Conservation (phyloP, 2,888 invertebrate genomes). For the Apodemia duryi region DNA sequence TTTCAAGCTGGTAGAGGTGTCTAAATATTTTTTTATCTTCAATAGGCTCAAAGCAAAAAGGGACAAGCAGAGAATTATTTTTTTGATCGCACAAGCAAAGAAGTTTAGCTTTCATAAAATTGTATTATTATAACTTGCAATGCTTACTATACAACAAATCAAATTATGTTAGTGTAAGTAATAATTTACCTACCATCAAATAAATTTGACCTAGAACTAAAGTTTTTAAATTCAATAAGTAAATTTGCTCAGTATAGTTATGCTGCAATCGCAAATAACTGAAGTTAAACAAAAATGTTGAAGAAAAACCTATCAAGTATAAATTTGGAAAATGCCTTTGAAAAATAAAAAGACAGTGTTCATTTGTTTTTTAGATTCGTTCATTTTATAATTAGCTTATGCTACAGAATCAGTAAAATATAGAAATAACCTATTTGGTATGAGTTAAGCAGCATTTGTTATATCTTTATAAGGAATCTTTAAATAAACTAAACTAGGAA, state of each 20-base stretch:
- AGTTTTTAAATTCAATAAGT: background rate
- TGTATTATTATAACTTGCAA: too few relatives aligned
- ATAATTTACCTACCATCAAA: too few relatives aligned
- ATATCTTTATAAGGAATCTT: too few relatives aligned
- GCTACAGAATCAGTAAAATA: background rate
- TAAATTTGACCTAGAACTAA: background rate
- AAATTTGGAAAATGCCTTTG: background rate
- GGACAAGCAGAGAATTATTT: background rate
- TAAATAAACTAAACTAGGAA: background rate
- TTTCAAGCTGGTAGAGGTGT: background rate
- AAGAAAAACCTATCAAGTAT: too few relatives aligned
- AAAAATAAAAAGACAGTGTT: background rate
- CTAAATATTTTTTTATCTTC: background rate
- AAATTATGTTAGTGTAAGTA: too few relatives aligned
- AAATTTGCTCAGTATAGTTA: constrained; percentile 13
- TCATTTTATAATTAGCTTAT: background rate
- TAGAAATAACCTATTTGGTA: too few relatives aligned
- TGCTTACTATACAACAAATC: too few relatives aligned
- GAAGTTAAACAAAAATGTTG: too few relatives aligned
- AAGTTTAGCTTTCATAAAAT: background rate
- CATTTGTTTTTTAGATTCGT: background rate
- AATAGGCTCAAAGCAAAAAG: background rate
- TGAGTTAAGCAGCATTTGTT: too few relatives aligned
- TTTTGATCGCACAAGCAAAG: background rate
- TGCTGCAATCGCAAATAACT: background rate